A percentile compares a stretch with the other conserved stretches of the same genome.
These are phyloP conservation scores for Trichacis sp. DNA, from an alignment of 2,888 invertebrate genomes.

Conservation along the genomic window DNA sequence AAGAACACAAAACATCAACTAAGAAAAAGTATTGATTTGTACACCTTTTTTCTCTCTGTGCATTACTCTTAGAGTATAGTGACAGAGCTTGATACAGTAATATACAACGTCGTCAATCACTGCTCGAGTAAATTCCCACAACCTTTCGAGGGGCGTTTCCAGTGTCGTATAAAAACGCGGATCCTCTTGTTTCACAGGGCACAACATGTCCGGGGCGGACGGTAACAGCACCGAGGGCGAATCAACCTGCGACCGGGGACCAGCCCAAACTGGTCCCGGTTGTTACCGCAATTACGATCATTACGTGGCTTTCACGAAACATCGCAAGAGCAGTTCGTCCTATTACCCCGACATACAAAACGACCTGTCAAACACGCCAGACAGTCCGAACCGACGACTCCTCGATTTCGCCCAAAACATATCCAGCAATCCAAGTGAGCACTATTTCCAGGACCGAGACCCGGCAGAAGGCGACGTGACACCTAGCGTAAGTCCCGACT, in stretches of 20 bases:
- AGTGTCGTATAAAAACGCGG: too few species aligned
- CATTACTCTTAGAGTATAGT: too few species aligned
- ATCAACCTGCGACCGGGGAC: slow-evolving; percentile 73
- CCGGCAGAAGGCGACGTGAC: slow-evolving; percentile 63
- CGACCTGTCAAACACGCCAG: slow-evolving; percentile 64
- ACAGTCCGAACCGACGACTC: slow-evolving; percentile 65
- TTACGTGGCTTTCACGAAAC: slow-evolving; percentile 68
- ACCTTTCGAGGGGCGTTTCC: too few species aligned
- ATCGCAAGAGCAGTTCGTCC: slow-evolving; percentile 71
- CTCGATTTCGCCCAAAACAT: slow-evolving; percentile 66
- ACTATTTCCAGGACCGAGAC: slow-evolving; percentile 63
- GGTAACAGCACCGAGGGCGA: slow-evolving; percentile 85
- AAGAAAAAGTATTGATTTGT: too few species aligned
- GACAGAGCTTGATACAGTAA: too few species aligned
- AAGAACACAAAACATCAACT: too few species aligned
- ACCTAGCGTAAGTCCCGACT: slow-evolving; percentile 63
- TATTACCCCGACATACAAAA: slow-evolving; percentile 64
- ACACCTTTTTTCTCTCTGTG: too few species aligned
- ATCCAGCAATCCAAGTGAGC: slow-evolving; percentile 62
- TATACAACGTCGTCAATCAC: too few species aligned
- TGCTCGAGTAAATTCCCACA: too few species aligned
- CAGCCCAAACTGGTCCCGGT: slow-evolving; percentile 80
- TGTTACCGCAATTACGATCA: slow-evolving; percentile 86
- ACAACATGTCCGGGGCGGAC: slow-evolving; percentile 91
- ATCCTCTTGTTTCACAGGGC: slow-evolving; percentile 74